phyloP scores from a whole-genome alignment of 2,797 vertebrate genomes.

The Glossophaga mutica region DNA sequence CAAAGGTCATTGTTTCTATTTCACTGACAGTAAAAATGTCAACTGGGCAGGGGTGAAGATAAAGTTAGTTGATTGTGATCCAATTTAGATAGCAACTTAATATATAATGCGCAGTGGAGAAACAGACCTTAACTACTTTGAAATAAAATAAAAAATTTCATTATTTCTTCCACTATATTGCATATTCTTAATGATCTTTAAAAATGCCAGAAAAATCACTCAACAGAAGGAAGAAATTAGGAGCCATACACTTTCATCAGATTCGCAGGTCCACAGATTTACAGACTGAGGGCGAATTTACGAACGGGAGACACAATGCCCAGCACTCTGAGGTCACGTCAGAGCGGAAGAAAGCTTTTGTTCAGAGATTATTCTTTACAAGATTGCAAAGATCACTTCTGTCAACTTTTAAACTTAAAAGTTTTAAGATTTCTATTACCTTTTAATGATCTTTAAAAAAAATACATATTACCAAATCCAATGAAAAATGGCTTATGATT shows the following conservation, averaged over 20 bases:
- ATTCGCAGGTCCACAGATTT: neutral
- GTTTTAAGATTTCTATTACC: neutral
- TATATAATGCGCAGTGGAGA: neutral
- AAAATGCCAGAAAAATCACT: neutral
- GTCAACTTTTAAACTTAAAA: neutral
- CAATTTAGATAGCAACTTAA: neutral
- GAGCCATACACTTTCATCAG: neutral
- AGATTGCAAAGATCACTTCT: neutral
- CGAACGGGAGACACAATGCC: constrained; percentile 5
- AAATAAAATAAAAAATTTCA: constrained; percentile 36
- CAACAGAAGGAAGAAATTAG: constrained; percentile 11
- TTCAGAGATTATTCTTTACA: neutral
- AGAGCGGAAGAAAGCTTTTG: neutral
- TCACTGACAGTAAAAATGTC: neutral
- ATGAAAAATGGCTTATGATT: neutral
- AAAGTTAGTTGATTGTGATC: neutral
- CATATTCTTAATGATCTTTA: neutral
- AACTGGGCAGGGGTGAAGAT: neutral
- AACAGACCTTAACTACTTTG: neutral
- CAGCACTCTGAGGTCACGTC: neutral
- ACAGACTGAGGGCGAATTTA: neutral
- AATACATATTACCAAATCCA: neutral
- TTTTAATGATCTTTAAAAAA: neutral
- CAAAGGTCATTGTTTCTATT: neutral
- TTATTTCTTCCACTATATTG: too few relatives aligned